Percentiles rank a stretch among this genome's conserved stretches.
phyloP scores from a whole-genome alignment of 2,888 invertebrate genomes.

The Drosophila infuscata region DNA sequence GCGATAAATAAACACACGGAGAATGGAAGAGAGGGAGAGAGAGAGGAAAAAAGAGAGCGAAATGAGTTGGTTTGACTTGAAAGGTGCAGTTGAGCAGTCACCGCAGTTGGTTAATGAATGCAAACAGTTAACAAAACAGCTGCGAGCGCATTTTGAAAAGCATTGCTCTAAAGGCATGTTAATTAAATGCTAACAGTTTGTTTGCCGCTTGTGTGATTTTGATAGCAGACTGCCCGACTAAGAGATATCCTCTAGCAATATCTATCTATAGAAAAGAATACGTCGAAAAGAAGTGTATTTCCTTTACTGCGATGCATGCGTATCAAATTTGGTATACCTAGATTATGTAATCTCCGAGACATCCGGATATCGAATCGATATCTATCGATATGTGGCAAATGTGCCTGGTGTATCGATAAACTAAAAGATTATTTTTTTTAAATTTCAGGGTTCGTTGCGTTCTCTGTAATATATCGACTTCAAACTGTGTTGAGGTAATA shows the following conservation, averaged over 20 bases:
- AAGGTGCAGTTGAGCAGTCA: slow-evolving; percentile 30
- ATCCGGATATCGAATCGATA: neutral
- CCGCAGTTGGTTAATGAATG: slow-evolving; percentile 17
- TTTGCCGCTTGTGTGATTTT: neutral
- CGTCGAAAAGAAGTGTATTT: neutral
- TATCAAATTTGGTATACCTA: neutral
- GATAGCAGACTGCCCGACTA: neutral
- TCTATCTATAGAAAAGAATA: neutral
- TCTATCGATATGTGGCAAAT: neutral
- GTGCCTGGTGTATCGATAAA: neutral
- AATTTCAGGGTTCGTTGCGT: neutral
- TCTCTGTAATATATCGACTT: neutral
- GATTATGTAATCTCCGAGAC: neutral
- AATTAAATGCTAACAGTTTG: slow-evolving; percentile 8
- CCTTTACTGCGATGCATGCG: neutral
- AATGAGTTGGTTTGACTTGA: neutral
- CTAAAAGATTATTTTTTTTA: neutral
- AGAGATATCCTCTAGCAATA: neutral
- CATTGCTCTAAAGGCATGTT: slow-evolving; percentile 13
- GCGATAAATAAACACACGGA: neutral
- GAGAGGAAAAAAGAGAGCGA: neutral
- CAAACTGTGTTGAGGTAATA: neutral
- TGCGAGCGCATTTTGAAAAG: slow-evolving; percentile 9
- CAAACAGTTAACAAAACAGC: slow-evolving; percentile 34
- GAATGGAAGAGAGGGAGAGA: neutral